These are phyloP conservation scores for Cygnus buccinator DNA, from an alignment of 2,113 vertebrate species.

Conservation along the genomic window DNA sequence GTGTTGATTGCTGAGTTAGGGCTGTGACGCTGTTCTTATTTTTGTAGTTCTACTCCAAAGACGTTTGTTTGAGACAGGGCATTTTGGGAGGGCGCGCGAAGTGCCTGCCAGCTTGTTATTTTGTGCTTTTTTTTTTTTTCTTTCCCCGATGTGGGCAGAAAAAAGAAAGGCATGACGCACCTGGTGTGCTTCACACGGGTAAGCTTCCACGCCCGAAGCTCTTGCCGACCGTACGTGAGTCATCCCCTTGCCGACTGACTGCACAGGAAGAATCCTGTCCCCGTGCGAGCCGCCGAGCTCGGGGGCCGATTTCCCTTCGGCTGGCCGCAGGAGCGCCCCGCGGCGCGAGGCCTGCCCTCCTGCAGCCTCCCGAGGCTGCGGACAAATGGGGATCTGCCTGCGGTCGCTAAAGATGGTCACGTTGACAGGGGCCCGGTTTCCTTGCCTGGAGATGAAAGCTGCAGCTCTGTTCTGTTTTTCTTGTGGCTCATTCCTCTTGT, in stretches of 20 bases:
- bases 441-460: not conserved
- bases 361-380: not conserved
- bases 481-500: rapidly evolving
- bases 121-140: not conserved
- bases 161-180: rapidly evolving
- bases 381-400: not conserved
- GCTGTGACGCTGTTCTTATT: not conserved
- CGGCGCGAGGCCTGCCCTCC: not conserved
- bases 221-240: rapidly evolving
- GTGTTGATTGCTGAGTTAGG: rapidly evolving
- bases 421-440: not conserved
- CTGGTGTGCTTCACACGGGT: rapidly evolving
- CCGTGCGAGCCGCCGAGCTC: not conserved
- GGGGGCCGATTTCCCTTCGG: not conserved
- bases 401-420: not conserved
- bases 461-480: not conserved
- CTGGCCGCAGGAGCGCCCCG: not conserved
- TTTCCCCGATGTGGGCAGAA: not conserved
- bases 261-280: not conserved
- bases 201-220: rapidly evolving
- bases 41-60: not conserved
- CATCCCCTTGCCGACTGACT: rapidly evolving
- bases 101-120: not conserved
- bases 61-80: rapidly evolving
- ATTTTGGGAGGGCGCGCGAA: not conserved